Conservation (phyloP, 1,140 invertebrate species). For the Drosophila obscura region DNA sequence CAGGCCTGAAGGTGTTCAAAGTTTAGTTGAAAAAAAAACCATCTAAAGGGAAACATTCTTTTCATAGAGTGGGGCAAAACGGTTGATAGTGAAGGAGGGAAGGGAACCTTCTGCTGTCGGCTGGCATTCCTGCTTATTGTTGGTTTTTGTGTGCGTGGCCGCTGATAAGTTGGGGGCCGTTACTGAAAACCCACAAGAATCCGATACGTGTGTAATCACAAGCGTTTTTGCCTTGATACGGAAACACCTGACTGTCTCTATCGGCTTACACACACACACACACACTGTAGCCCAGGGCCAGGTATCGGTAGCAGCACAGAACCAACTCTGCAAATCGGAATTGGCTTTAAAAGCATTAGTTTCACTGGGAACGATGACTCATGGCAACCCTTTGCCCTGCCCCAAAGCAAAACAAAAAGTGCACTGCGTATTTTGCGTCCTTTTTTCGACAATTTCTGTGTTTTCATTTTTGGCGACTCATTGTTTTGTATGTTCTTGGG, state of each 20-base stretch:
- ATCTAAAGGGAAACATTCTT: constrained; percentile 29
- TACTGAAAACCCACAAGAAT: too few species aligned
- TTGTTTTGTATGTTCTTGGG: constrained; percentile 15
- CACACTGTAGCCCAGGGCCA: too few species aligned
- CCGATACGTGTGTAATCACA: too few species aligned
- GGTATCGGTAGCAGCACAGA: too few species aligned
- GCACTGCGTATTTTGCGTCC: too few species aligned
- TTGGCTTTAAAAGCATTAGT: too few species aligned
- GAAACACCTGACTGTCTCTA: constrained; percentile 3
- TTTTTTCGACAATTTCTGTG: too few species aligned
- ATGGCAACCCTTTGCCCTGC: too few species aligned
- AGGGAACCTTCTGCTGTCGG: constrained; percentile 10
- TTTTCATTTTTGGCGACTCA: neutral
- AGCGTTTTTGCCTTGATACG: constrained; percentile 1
- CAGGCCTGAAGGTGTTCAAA: constrained; percentile 3
- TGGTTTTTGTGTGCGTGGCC: constrained; percentile 11
- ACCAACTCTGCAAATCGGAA: too few species aligned
- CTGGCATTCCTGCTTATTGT: neutral
- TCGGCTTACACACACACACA: too few species aligned
- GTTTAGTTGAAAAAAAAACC: neutral
- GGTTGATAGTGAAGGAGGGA: neutral
- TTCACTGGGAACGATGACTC: too few species aligned
- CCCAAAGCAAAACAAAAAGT: too few species aligned
- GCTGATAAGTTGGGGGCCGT: constrained; percentile 23
- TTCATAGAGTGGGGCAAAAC: constrained; percentile 8